Base-by-base conservation (phyloP, 2,888 invertebrate genomes). In the Eumacrocentrus americanus region DNA sequence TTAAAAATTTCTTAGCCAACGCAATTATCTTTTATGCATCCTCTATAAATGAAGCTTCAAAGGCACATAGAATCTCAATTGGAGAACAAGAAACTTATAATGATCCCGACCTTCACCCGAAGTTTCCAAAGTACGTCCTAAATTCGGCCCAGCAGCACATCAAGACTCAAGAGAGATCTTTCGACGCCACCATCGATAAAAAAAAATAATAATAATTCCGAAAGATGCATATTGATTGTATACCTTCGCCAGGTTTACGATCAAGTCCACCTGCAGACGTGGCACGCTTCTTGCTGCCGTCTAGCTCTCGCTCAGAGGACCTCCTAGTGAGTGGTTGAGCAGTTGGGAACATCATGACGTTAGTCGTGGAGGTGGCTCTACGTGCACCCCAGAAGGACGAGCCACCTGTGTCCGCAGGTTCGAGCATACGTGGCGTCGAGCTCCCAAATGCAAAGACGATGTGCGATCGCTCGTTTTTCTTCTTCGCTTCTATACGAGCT, bases 371-470 rank as follows among this genome's bases (percentile, higher is more conserved):
- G 77, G 94, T 93, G 71, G 94, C 93, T 82, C 93, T 89, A 82
- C 94, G 87, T 79, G 91, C 89, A 68, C 91, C 91, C 93, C 92
- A 94, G 85, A 90, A 93, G 75, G 89, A 87, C 4, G 78, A 72
- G 67, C 89, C 88, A 60, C 88, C 88, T 69, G 90, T 88, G 79
- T 93, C 92, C 63, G 89, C 87, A 57, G 92, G 91, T 79, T 93
- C 92, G 73, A 93, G 84, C 84, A 93, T 88, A 65, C 95, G 86
- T 64, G 95, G 94, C 65, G 94, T 95, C 69, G 94, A 94, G 72
- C 94, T 94, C 62, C 95, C 95, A 83, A 95, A 95, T 57, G 94
- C 95, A 83, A 94, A 95, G 58, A 90, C 91, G 63, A 84, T 84
- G 70, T 85, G 84, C 67, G 88, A 88, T 72, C 91, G 87, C 77